phyloP scores from a whole-genome alignment of 2,113 vertebrate genomes.

The Nasalis larvatus region DNA sequence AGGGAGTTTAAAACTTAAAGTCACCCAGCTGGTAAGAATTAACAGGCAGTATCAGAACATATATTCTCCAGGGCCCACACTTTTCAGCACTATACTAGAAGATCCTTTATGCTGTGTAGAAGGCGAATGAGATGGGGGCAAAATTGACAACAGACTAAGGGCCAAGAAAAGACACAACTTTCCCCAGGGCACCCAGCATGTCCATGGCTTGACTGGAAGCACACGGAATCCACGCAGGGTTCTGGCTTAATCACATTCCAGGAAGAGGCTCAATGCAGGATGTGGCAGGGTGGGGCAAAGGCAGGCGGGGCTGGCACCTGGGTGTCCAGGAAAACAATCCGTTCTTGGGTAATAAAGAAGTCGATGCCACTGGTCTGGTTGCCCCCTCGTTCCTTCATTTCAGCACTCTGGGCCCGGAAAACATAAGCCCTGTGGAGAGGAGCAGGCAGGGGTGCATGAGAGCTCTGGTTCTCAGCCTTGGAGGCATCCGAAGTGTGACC shows the following conservation, averaged over 20 bases:
- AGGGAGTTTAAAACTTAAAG: background rate
- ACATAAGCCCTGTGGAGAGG: constrained; percentile 86
- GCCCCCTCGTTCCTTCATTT: constrained; percentile 94
- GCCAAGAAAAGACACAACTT: background rate
- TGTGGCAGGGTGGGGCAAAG: fast-evolving
- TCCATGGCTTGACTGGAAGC: background rate
- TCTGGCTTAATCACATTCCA: constrained; percentile 42
- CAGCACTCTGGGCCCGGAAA: constrained; percentile 93
- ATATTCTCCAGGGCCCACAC: background rate
- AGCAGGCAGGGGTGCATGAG: fast-evolving
- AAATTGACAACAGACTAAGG: background rate
- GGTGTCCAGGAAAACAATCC: constrained; percentile 95
- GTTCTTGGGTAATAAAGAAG: constrained; percentile 96
- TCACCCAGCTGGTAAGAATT: background rate
- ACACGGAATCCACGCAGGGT: background rate
- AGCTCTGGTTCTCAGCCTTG: fast-evolving
- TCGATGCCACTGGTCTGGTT: constrained; percentile 95
- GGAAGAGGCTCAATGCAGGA: background rate
- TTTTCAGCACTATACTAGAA: background rate
- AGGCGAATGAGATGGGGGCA: background rate
- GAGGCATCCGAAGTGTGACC: background rate
- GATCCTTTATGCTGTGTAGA: background rate
- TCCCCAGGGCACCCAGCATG: background rate
- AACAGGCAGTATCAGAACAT: background rate
- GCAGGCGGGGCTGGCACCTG: constrained; percentile 84